Conservation (phyloP, 1,140 invertebrate genomes). For the Ceratitis capitata region DNA sequence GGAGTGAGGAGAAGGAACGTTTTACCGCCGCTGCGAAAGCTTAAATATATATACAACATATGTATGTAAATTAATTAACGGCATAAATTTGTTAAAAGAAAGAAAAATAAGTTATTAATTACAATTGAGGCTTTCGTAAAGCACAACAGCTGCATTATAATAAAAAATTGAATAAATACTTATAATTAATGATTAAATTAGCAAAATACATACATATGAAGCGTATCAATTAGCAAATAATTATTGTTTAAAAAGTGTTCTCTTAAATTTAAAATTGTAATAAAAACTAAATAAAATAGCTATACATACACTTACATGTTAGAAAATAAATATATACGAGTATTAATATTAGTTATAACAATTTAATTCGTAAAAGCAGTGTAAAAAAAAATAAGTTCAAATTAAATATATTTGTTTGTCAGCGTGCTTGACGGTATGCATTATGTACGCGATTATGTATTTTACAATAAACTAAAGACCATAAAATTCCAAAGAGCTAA, state of each 20-base stretch:
- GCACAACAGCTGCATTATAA: background rate
- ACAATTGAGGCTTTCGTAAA: background rate
- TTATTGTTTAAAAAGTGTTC: slow-evolving; percentile 1
- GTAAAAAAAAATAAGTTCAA: too few species aligned
- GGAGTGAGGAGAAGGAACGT: background rate
- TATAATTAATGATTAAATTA: slow-evolving; percentile 8
- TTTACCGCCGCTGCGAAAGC: background rate
- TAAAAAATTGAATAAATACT: background rate
- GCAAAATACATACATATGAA: background rate
- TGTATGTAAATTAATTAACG: background rate
- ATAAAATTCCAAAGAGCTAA: too few species aligned
- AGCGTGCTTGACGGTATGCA: background rate
- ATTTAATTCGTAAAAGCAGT: background rate
- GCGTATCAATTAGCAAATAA: slow-evolving; percentile 18
- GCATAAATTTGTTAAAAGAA: background rate
- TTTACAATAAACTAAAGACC: too few species aligned
- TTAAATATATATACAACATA: too few species aligned
- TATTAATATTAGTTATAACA: slow-evolving; percentile 23
- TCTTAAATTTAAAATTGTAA: background rate
- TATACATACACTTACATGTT: background rate
- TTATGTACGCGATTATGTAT: too few species aligned
- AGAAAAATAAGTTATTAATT: background rate
- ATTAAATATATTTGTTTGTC: background rate
- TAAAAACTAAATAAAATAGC: too few species aligned
- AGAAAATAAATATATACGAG: background rate